Percentiles rank a stretch among this genome's conserved stretches.
These are phyloP conservation scores for Suncus etruscus DNA, from an alignment of 2,113 vertebrate species.

Conservation along the genomic window DNA sequence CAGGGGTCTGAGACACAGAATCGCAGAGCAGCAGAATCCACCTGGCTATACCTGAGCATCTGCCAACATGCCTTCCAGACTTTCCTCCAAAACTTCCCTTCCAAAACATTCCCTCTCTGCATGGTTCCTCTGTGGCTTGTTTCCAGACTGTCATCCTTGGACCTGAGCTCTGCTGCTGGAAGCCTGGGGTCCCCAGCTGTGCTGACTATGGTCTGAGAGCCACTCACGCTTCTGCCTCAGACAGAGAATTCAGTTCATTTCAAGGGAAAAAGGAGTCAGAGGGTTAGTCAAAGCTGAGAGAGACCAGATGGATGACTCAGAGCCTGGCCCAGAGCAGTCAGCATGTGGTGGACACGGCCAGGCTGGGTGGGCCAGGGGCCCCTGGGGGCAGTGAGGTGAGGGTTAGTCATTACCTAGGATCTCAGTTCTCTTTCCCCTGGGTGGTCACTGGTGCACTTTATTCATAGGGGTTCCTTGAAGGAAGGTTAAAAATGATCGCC, in stretches of 20 bases:
- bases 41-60: neutral
- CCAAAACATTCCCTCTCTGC: neutral
- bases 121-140: neutral
- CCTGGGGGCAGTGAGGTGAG: neutral
- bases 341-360: neutral
- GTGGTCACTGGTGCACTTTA: neutral
- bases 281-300: constrained; percentile 11
- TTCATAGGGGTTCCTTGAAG: neutral
- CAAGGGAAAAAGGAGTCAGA: neutral
- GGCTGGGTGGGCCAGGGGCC: neutral
- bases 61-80: neutral
- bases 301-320: constrained; percentile 50
- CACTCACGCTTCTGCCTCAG: neutral
- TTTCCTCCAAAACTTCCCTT: neutral
- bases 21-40: neutral
- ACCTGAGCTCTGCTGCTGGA: neutral
- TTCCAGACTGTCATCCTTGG: neutral
- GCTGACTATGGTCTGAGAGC: neutral
- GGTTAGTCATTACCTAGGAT: neutral
- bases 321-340: constrained; percentile 32
- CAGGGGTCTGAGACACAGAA: neutral
- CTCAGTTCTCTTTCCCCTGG: neutral
- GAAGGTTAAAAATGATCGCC: neutral
- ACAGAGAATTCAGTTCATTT: constrained; percentile 47
- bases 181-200: neutral